These are phyloP conservation scores for Myiozetetes cayanensis DNA, from an alignment of 2,113 vertebrate genomes.

Conservation along the genomic window DNA sequence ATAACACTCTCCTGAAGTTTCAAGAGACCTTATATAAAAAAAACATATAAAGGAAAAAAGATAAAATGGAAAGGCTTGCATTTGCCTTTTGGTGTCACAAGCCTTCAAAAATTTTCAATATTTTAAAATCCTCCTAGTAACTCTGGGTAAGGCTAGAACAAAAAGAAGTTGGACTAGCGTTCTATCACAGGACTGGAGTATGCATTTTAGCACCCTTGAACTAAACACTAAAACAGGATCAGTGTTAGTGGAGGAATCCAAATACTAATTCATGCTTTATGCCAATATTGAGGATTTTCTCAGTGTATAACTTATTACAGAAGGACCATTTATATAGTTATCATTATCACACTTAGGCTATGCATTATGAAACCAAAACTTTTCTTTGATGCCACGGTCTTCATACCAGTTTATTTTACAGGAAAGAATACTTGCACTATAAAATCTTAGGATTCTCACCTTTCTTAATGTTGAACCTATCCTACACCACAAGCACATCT, in stretches of 20 bases:
- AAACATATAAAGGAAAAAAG: not conserved
- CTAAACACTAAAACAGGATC: not conserved
- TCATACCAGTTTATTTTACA: not conserved
- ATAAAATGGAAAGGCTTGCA: not conserved
- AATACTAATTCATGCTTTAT: not conserved
- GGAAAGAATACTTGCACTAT: not conserved
- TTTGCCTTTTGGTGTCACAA: not conserved
- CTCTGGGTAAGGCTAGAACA: not conserved
- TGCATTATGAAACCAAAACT: not conserved
- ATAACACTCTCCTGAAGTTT: not conserved
- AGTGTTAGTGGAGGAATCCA: not conserved
- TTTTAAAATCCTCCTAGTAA: not conserved
- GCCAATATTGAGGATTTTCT: not conserved
- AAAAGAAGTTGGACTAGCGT: not conserved
- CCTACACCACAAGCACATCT: not conserved
- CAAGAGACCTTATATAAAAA: not conserved
- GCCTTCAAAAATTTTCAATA: not conserved
- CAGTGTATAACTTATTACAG: rapidly evolving
- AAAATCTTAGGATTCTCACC: not conserved
- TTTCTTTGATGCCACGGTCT: not conserved
- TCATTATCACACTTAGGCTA: not conserved
- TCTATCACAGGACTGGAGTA: not conserved
- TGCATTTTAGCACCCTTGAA: not conserved
- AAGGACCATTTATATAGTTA: not conserved
- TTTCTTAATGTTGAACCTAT: not conserved